Conservation (phyloP, 2,888 invertebrate genomes). For the Isotomurus palustris region DNA sequence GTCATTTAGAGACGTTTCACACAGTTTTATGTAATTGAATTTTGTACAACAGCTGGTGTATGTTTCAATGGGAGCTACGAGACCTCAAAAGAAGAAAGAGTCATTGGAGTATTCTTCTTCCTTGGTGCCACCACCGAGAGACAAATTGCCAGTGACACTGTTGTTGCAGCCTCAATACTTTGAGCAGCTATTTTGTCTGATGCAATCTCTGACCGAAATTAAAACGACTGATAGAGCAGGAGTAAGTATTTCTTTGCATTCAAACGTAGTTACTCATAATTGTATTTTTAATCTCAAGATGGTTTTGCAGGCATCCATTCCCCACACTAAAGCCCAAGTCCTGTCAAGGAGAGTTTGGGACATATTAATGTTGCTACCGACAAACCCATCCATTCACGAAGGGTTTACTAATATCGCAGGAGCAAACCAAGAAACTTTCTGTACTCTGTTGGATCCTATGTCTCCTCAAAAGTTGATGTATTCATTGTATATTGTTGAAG, state of each 20-base stretch:
- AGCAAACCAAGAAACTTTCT: slow-evolving; percentile 56
- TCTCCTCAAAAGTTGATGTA: slow-evolving; percentile 94
- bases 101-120: slow-evolving; percentile 77
- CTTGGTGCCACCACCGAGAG: slow-evolving; percentile 78
- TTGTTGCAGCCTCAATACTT: slow-evolving; percentile 82
- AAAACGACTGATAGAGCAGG: slow-evolving; percentile 69
- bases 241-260: slow-evolving; percentile 51
- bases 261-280: neutral
- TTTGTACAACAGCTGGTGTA: slow-evolving; percentile 65
- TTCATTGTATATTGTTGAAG: slow-evolving; percentile 84
- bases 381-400: slow-evolving; percentile 77
- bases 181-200: slow-evolving; percentile 81
- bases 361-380: slow-evolving; percentile 82
- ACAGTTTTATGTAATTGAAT: slow-evolving; percentile 8
- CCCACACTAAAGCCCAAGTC: slow-evolving; percentile 82
- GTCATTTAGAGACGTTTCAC: slow-evolving; percentile 6
- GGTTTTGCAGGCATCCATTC: slow-evolving; percentile 61
- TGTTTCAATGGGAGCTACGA: slow-evolving; percentile 77
- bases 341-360: slow-evolving; percentile 92
- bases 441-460: slow-evolving; percentile 75
- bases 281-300: slow-evolving; percentile 11
- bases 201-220: slow-evolving; percentile 85
- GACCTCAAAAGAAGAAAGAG: slow-evolving; percentile 59
- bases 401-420: slow-evolving; percentile 68
- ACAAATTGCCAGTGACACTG: slow-evolving; percentile 77